A percentile compares a stretch with the other conserved stretches of the same genome.
These are phyloP conservation scores for Mastacembelus armatus DNA, from an alignment of 2,797 vertebrate genomes.

Conservation along the genomic window DNA sequence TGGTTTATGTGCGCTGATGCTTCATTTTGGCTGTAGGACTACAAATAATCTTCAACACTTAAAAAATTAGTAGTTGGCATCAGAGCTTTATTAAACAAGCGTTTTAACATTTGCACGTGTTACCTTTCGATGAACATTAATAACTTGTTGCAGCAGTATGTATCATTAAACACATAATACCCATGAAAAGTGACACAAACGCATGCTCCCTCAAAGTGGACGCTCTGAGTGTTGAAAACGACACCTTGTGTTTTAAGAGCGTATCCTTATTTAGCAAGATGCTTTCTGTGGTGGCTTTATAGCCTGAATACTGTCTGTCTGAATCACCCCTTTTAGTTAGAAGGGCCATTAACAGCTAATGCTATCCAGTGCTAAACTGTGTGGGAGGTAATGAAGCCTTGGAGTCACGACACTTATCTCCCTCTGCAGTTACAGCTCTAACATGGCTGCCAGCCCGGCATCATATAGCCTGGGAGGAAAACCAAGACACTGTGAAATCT, in stretches of 20 bases:
- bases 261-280: conserved; percentile 67
- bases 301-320: conserved; percentile 59
- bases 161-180: conserved; percentile 26
- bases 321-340: conserved; percentile 76
- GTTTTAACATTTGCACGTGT: neutral
- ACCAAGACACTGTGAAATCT: conserved; percentile 77
- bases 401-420: conserved; percentile 61
- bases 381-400: conserved; percentile 71
- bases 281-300: conserved; percentile 56
- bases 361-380: conserved; percentile 72
- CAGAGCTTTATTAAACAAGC: too few relatives aligned
- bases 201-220: conserved; percentile 20
- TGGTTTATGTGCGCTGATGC: conserved; percentile 38
- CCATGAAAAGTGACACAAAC: conserved; percentile 32
- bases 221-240: conserved; percentile 35
- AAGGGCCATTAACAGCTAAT: conserved; percentile 77
- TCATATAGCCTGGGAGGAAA: conserved; percentile 46
- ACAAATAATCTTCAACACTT: conserved; percentile 8
- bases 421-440: conserved; percentile 61
- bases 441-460: conserved; percentile 61
- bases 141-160: conserved; percentile 15
- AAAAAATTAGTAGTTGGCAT: too few relatives aligned
- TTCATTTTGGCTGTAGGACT: neutral
- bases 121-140: conserved; percentile 34
- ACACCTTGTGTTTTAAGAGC: conserved; percentile 61